Percentiles rank a stretch among this genome's conserved stretches.
phyloP scores from a whole-genome alignment of 2,888 invertebrate genomes.

The Apodemia hepburni region DNA sequence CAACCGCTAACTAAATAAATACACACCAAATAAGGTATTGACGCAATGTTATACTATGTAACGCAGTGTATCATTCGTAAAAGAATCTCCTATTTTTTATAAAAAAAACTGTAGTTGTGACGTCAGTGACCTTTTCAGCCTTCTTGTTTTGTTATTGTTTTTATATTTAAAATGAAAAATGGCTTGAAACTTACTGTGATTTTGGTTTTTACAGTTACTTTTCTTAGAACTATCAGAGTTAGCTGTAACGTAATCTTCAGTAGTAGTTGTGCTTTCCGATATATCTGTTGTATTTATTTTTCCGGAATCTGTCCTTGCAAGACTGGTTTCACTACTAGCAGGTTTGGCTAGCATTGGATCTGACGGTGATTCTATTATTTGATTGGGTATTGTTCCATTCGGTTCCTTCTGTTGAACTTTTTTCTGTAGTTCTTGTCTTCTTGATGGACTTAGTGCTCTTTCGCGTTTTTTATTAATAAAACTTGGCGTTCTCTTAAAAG shows the following conservation, averaged over 20 bases:
- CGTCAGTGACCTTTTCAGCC: too few relatives aligned
- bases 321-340: constrained; percentile 63
- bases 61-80: too few relatives aligned
- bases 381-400: constrained; percentile 60
- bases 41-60: too few relatives aligned
- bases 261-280: constrained; percentile 92
- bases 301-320: constrained; percentile 86
- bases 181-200: constrained; percentile 55
- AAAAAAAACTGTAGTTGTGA: too few relatives aligned
- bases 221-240: constrained; percentile 87
- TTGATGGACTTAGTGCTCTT: constrained; percentile 72
- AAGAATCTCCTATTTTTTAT: too few relatives aligned
- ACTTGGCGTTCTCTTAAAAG: constrained; percentile 72
- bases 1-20: too few relatives aligned
- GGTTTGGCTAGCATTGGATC: constrained; percentile 56
- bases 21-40: too few relatives aligned
- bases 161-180: neutral
- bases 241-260: constrained; percentile 94
- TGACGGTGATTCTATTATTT: constrained; percentile 59
- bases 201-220: constrained; percentile 69
- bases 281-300: constrained; percentile 87
- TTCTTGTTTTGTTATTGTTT: too few relatives aligned
- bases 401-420: constrained; percentile 64
- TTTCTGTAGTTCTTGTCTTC: constrained; percentile 69
- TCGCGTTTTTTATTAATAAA: constrained; percentile 74